Base-by-base conservation (phyloP, 2,888 invertebrate species). In the Erebia palarica region DNA sequence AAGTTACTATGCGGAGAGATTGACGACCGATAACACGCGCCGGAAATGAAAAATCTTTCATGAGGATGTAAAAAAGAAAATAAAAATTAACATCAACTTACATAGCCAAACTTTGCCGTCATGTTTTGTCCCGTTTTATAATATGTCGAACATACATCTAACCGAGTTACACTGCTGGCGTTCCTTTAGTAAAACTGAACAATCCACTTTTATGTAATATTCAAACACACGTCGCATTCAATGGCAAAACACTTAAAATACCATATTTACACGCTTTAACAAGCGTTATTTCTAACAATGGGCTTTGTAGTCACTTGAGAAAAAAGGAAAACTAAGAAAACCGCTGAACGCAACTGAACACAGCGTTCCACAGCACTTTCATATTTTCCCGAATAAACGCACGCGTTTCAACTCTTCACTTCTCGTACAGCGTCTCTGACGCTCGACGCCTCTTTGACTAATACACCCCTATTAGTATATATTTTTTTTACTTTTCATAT, bases 71-170 rank as follows among this genome's bases (percentile, higher is more conserved):
- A 72, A 76, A n/a, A 75, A 73, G 60, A 63, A 73, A 65, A 71
- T 65, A 63, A 68, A 64, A 68, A 69, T 73, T 70, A 49, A 75
- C 65, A 57, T 58, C 51, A 77, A 93, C 94, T 90, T 85, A 94
- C 94, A 94, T 94, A 94, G 94, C 94, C 93, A 88, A 93, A 92
- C 92, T 93, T 93, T 94, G 93, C 94, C 94, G 94, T 94, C 94
- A 94, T 94, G 94, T 92, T 94, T 93, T 91, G 92, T 91, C 88
- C 90, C 91, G 92, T 93, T 93, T 91, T 92, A 92, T 89, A 90
- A 91, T 91, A 92, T 92, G 88, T 88, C 85, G 90, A 89, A 91
- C 92, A 92, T 85, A 86, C 93, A 93, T 93, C 93, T 93, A 93
- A 92, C 91, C 89, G 90, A 91, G 89, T 91, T 92, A 81, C 86